Base-by-base conservation (phyloP, 2,113 vertebrate species). In the Hiodon alosoides region DNA sequence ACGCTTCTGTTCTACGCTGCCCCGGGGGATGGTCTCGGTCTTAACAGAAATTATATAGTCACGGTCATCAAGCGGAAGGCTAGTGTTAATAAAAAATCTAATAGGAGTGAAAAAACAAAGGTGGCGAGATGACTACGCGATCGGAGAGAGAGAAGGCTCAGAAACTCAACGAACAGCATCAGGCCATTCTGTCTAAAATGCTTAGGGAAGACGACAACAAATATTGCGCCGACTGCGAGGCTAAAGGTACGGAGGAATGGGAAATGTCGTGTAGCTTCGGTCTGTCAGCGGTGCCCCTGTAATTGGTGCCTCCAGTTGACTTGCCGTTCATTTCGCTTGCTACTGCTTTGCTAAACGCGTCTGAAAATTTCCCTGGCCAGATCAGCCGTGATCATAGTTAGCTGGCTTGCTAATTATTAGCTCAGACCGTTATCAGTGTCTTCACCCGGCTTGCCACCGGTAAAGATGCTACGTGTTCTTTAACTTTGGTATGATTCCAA, bases 181-280 rank as follows among this genome's bases (percentile, higher is more conserved):
- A 93, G 86, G 89, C 90, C 81, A 92, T 92, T 77, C 82, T 93
- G 80, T 86, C 92, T 78, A 89, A 89, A 83, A 91, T 93, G 81
- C 83, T 93, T 79, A 72, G 92, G 77, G 91, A 93, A 81, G 92
- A 93, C 72, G 91, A 93, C 85, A 93, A 93, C 89, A 93, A 93
- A 84, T 93, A 93, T 86, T 93, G 92, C 84, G 92, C 91, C 66
- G 92, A 93, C 88, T 93, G 92, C 79, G 91, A 93, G 82, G 91
- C 92, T 75, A 93, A 93, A 87, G 91, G 92, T 91, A 83, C 73
- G 31, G 2, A 31, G 31, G 31, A 31, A 31, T 31, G 31, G 31
- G 31, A 31, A 31, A 31, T 31, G 31, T 31, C 31, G 31, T 31
- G 31, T 31, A 31, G 31, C 31, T 31, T 31, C 31, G 0, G 31